phyloP scores from a whole-genome alignment of 2,113 vertebrate genomes.

The Mustelus asterias region DNA sequence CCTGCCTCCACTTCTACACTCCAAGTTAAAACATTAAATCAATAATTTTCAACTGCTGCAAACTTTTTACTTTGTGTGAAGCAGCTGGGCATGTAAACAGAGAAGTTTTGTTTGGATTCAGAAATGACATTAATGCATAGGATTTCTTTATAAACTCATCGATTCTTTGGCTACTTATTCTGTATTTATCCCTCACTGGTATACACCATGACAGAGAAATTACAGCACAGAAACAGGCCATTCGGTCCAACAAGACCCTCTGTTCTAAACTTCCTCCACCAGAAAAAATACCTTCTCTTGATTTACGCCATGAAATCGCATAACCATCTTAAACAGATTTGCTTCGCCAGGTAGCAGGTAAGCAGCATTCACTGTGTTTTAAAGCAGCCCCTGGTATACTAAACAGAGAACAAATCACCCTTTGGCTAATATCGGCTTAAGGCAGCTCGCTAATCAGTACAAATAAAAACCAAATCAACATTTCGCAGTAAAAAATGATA shows the following conservation, averaged over 20 bases:
- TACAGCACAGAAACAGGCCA: not conserved
- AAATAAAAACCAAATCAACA: not conserved
- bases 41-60: not conserved
- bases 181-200: not conserved
- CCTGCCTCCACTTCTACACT: not conserved
- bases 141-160: not conserved
- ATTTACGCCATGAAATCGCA: not conserved
- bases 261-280: not conserved
- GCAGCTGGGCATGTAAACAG: not conserved
- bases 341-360: not conserved
- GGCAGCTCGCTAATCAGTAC: not conserved
- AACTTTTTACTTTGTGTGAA: not conserved
- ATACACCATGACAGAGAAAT: not conserved
- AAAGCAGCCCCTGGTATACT: not conserved
- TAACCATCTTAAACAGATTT: not conserved
- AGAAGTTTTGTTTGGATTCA: not conserved
- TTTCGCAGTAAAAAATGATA: not conserved
- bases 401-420: not conserved
- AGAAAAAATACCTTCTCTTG: not conserved
- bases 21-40: not conserved
- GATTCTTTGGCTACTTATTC: not conserved
- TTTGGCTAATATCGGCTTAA: not conserved
- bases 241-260: not conserved
- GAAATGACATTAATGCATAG: not conserved
- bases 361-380: not conserved